phyloP scores from a whole-genome alignment of 2,888 invertebrate species.

The Agelastica alni region DNA sequence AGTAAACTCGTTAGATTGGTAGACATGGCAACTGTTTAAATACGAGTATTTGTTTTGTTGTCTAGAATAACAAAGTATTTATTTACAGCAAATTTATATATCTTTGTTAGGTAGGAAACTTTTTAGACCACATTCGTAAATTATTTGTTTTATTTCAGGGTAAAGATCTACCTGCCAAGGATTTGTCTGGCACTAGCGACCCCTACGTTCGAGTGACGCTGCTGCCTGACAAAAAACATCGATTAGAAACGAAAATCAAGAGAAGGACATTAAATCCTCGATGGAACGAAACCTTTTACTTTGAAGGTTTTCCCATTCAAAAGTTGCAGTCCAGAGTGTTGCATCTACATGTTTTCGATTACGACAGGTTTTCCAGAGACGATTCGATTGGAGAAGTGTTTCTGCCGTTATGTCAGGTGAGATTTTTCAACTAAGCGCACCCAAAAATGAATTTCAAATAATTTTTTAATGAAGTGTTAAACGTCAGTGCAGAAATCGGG shows the following conservation, averaged over 20 bases:
- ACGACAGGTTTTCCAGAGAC: constrained; percentile 91
- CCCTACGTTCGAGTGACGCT: constrained; percentile 89
- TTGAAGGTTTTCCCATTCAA: constrained; percentile 92
- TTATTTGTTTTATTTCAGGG: constrained; percentile 64
- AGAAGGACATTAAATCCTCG: constrained; percentile 86
- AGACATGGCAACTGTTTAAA: too few relatives aligned
- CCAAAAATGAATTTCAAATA: too few relatives aligned
- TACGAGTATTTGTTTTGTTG: too few relatives aligned
- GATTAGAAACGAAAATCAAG: constrained; percentile 91
- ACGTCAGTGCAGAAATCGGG: too few relatives aligned
- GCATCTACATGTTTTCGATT: constrained; percentile 92
- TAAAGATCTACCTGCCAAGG: constrained; percentile 92
- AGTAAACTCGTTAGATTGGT: too few relatives aligned
- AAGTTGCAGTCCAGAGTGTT: constrained; percentile 89
- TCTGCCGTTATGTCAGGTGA: constrained; percentile 87
- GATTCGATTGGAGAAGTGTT: constrained; percentile 94
- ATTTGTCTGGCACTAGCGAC: constrained; percentile 89
- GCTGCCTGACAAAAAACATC: constrained; percentile 89
- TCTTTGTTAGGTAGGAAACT: too few relatives aligned
- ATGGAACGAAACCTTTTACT: constrained; percentile 95
- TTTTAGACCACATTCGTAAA: too few relatives aligned
- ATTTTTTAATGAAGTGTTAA: too few relatives aligned
- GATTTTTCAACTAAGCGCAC: too few relatives aligned
- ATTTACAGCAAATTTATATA: too few relatives aligned
- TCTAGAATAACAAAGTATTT: too few relatives aligned